Conservation (phyloP, 2,797 vertebrate species). For the Merluccius polli region DNA sequence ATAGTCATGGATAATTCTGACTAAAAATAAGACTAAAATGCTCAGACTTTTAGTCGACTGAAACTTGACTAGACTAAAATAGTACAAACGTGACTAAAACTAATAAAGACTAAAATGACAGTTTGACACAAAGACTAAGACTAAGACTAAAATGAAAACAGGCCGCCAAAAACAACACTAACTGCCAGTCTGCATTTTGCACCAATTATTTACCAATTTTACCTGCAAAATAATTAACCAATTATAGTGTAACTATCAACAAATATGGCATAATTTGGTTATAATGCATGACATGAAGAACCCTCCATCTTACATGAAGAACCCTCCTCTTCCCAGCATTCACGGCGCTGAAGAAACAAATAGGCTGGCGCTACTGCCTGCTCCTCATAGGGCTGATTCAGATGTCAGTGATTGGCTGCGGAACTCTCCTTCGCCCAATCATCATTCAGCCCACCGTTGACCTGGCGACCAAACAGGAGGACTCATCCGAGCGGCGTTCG, state of each 20-base stretch:
- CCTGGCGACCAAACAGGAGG: neutral
- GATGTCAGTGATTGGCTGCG: constrained; percentile 78
- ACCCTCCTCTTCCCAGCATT: constrained; percentile 71
- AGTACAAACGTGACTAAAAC: no score
- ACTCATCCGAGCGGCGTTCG: constrained; percentile 31
- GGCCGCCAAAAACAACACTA: no score
- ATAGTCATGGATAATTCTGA: no score
- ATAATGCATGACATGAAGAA: neutral
- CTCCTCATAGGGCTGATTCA: constrained; percentile 82
- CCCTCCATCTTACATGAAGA: neutral
- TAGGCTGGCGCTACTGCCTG: constrained; percentile 88
- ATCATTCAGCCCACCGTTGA: constrained; percentile 39
- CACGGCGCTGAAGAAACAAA: constrained; percentile 76
- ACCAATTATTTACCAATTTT: no score
- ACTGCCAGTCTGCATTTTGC: no score
- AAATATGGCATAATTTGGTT: neutral
- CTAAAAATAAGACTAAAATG: no score
- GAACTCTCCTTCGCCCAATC: constrained; percentile 82
- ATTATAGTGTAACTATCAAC: neutral
- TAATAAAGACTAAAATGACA: no score
- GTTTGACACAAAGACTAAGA: no score
- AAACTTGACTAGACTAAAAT: no score
- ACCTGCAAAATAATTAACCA: no score
- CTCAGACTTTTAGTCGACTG: no score
- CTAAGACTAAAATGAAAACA: no score